phyloP scores from a whole-genome alignment of 2,888 invertebrate genomes.

The Ophion slaviceki region DNA sequence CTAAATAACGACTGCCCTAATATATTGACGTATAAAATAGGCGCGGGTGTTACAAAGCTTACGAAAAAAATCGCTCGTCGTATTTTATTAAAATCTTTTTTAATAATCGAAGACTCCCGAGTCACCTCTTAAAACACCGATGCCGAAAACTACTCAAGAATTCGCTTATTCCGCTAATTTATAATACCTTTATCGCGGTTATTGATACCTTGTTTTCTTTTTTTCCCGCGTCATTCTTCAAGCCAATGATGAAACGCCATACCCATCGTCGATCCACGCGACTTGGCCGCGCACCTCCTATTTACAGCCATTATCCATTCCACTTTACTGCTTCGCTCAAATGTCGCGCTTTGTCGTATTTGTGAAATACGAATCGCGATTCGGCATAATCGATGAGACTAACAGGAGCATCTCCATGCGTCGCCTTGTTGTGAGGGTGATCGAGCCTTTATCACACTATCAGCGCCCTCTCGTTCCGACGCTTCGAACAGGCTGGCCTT shows the following conservation, averaged over 20 bases:
- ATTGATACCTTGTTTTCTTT: slow-evolving; percentile 10
- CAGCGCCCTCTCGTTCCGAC: slow-evolving; percentile 77
- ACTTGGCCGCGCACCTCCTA: slow-evolving; percentile 16
- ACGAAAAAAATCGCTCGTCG: slow-evolving; percentile 22
- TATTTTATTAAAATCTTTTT: slow-evolving; percentile 21
- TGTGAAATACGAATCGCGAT: slow-evolving; percentile 1
- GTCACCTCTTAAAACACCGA: slow-evolving; percentile 39
- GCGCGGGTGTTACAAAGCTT: slow-evolving; percentile 44
- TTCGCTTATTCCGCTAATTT: slow-evolving; percentile 45
- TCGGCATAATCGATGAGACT: slow-evolving; percentile 60
- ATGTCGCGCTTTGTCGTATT: background rate
- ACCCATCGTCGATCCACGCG: slow-evolving; percentile 19
- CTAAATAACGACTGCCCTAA: background rate
- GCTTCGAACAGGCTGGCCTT: slow-evolving; percentile 80
- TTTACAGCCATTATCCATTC: slow-evolving; percentile 31
- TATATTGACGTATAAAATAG: slow-evolving; percentile 23
- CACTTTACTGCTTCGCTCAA: background rate
- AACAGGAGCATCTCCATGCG: slow-evolving; percentile 79
- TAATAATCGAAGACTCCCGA: slow-evolving; percentile 37
- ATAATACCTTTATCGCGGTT: slow-evolving; percentile 39
- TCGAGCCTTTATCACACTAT: slow-evolving; percentile 77
- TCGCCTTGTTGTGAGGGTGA: slow-evolving; percentile 78
- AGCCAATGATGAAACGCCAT: slow-evolving; percentile 12
- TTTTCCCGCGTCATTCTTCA: background rate
- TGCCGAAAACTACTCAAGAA: slow-evolving; percentile 49